A percentile compares a stretch with the other conserved stretches of the same genome.
Conservation (phyloP, 2,888 invertebrate genomes). For the Catocala fraxini region DNA sequence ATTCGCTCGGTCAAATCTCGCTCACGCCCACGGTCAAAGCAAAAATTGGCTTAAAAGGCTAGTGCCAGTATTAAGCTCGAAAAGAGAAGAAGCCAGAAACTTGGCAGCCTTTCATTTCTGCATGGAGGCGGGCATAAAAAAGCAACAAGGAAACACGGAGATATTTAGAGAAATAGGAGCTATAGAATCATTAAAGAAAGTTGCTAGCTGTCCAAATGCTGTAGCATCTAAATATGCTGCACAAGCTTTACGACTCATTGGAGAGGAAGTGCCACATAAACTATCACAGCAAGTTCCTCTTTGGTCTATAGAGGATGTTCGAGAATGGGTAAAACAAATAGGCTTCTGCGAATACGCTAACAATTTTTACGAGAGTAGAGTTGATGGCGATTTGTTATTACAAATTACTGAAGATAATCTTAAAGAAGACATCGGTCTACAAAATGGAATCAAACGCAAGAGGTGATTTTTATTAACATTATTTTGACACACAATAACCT, state of each 20-base stretch:
- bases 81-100: slow-evolving; percentile 98
- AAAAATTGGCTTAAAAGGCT: slow-evolving; percentile 97
- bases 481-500: no score
- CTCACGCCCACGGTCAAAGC: slow-evolving; percentile 98
- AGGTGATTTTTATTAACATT: slow-evolving; percentile 80
- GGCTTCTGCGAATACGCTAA: slow-evolving; percentile 95
- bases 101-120: slow-evolving; percentile 99
- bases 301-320: slow-evolving; percentile 98
- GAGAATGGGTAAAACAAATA: slow-evolving; percentile 99
- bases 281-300: slow-evolving; percentile 99
- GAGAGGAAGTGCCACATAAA: slow-evolving; percentile 99
- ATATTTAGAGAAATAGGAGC: slow-evolving; percentile 98
- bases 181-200: slow-evolving; percentile 97
- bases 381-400: slow-evolving; percentile 98
- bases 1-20: slow-evolving; percentile 96
- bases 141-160: slow-evolving; percentile 96
- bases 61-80: slow-evolving; percentile 97
- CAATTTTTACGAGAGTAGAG: slow-evolving; percentile 96
- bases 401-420: slow-evolving; percentile 97
- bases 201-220: slow-evolving; percentile 99
- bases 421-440: slow-evolving; percentile 96
- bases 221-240: slow-evolving; percentile 99
- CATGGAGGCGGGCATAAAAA: slow-evolving; percentile 99
- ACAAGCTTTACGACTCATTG: slow-evolving; percentile 96
- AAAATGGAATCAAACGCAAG: slow-evolving; percentile 97